Percentiles rank a stretch among this genome's conserved stretches.
Conservation (phyloP, 1,140 invertebrate genomes). For the Laodelphax striatellus region DNA sequence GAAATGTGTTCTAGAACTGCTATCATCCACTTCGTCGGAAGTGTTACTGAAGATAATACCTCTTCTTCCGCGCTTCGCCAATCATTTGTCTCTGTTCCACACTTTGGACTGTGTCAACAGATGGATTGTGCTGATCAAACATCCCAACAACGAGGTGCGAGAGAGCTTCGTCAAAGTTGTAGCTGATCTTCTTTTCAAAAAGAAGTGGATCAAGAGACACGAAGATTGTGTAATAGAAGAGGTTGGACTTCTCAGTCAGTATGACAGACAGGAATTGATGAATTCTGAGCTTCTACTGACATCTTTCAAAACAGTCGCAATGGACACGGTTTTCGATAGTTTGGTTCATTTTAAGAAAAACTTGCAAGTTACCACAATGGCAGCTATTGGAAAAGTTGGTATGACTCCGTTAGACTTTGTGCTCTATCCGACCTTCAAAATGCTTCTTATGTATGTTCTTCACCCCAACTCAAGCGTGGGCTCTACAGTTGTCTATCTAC, state of each 20-base stretch:
- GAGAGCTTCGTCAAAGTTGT: background rate
- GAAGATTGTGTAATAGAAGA: background rate
- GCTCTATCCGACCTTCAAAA: conserved; percentile 16
- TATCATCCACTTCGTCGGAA: too few species aligned
- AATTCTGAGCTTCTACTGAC: background rate
- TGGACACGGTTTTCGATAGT: background rate
- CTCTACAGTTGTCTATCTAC: conserved; percentile 17
- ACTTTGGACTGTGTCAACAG: background rate
- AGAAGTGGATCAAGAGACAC: background rate
- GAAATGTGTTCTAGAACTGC: too few species aligned
- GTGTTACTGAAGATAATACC: too few species aligned
- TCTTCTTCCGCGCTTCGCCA: too few species aligned
- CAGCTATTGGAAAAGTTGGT: conserved; percentile 6
- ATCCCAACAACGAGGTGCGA: background rate
- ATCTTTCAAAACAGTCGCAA: background rate
- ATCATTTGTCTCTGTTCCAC: conserved; percentile 14
- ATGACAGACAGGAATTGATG: background rate
- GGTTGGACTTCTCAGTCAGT: background rate
- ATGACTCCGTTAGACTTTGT: conserved; percentile 14
- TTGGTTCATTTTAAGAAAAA: background rate
- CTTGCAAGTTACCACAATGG: conserved; percentile 5
- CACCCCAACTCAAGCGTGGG: conserved; percentile 15
- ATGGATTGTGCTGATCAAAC: background rate
- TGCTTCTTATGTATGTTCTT: conserved; percentile 16
- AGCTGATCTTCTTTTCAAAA: background rate